These are phyloP conservation scores for Seira ritae DNA, from an alignment of 2,888 invertebrate genomes.

Conservation along the genomic window DNA sequence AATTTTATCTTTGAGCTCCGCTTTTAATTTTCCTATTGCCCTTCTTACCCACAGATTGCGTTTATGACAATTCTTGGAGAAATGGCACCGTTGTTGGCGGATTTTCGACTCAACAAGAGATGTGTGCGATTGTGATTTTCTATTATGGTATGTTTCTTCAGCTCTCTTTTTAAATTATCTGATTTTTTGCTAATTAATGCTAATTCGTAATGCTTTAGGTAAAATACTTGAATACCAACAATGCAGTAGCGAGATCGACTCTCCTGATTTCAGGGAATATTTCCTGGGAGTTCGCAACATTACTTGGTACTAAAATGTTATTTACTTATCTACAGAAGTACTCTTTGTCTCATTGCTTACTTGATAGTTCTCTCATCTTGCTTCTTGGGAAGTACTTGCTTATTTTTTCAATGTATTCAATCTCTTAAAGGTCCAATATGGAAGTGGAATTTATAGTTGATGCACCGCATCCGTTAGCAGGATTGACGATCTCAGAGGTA, in stretches of 20 bases:
- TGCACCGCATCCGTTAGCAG: not conserved
- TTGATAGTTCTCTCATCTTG: no score
- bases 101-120: slow-evolving; percentile 40
- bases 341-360: no score
- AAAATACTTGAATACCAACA: not conserved
- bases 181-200: no score
- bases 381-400: no score
- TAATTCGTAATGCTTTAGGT: no score
- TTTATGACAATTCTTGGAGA: slow-evolving; percentile 34
- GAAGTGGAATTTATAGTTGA: slow-evolving; percentile 26
- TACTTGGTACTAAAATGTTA: slow-evolving; percentile 27
- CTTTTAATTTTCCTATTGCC: no score
- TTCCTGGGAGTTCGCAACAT: slow-evolving; percentile 40
- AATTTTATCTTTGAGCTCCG: not conserved
- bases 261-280: not conserved
- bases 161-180: no score
- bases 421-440: not conserved
- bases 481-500: slow-evolving; percentile 25
- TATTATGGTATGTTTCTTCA: slow-evolving; percentile 35
- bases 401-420: no score
- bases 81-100: slow-evolving; percentile 43
- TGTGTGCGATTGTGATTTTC: slow-evolving; percentile 20
- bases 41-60: no score
- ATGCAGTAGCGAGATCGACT: slow-evolving; percentile 37
- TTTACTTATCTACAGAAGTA: not conserved